A percentile compares a stretch with the other conserved stretches of the same genome.
These are phyloP conservation scores for Conomelus anceps DNA, from an alignment of 2,888 invertebrate species.

Conservation along the genomic window DNA sequence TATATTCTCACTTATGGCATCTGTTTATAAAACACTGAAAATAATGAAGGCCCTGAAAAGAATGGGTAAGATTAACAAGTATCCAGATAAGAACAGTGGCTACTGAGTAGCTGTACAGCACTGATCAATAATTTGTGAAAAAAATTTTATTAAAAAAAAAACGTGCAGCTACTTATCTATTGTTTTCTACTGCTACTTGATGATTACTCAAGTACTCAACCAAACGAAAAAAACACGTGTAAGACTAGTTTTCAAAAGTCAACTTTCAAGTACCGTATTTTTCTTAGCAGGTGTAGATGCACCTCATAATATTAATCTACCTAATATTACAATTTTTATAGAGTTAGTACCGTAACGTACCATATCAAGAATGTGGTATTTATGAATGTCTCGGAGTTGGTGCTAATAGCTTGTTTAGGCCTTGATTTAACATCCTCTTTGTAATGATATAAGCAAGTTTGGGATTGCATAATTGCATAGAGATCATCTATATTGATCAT, in stretches of 20 bases:
- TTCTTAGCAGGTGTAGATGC: no score
- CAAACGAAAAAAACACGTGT: background rate
- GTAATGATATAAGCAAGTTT: no score
- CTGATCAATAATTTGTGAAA: background rate
- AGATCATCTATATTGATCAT: no score
- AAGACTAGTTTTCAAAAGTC: background rate
- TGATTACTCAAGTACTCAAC: background rate
- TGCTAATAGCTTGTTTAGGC: no score
- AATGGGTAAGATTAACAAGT: background rate
- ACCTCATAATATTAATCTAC: no score
- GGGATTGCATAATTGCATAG: no score
- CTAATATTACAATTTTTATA: background rate
- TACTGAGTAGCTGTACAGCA: background rate
- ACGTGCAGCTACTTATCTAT: background rate
- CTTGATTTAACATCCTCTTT: no score
- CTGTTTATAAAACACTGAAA: no score
- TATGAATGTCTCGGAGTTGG: no score
- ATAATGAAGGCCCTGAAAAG: background rate
- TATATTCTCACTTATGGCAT: no score
- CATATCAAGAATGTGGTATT: no score
- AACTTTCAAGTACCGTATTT: background rate
- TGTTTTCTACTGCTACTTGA: background rate
- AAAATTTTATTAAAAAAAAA: background rate
- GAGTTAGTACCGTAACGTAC: no score
- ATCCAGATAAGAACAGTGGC: background rate